These are phyloP conservation scores for Neotoma lepida DNA, from an alignment of 2,113 vertebrate species.

Conservation along the genomic window DNA sequence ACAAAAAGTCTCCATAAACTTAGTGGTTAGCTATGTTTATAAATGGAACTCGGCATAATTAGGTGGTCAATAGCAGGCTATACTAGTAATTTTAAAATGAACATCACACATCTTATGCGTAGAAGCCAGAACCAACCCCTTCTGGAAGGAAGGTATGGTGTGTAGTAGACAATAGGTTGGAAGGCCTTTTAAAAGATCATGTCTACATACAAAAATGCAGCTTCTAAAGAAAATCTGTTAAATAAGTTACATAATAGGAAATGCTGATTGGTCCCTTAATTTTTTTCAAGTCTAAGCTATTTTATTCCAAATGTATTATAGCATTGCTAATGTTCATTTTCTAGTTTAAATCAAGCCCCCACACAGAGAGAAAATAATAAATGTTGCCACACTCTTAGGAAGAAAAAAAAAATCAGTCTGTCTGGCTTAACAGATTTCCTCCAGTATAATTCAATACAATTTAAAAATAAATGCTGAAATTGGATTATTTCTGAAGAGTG, in stretches of 20 bases:
- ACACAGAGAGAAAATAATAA: constrained; percentile 74
- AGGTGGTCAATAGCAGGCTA: constrained; percentile 90
- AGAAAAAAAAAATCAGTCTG: constrained; percentile 78
- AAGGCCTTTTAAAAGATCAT: constrained; percentile 69
- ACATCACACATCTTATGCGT: constrained; percentile 85
- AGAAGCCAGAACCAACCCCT: constrained; percentile 73
- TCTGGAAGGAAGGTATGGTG: constrained; percentile 53
- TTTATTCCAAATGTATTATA: constrained; percentile 79
- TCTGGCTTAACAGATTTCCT: constrained; percentile 83
- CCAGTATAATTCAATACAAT: constrained; percentile 81
- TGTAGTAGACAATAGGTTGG: constrained; percentile 71
- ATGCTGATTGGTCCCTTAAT: constrained; percentile 74
- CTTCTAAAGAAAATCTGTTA: constrained; percentile 70
- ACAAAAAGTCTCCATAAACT: constrained; percentile 95
- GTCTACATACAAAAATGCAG: neutral
- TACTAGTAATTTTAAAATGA: constrained; percentile 90
- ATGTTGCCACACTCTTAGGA: constrained; percentile 62
- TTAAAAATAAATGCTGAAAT: constrained; percentile 84
- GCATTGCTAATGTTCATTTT: constrained; percentile 53
- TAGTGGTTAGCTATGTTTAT: constrained; percentile 94
- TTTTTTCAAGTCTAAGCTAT: constrained; percentile 40
- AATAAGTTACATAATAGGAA: constrained; percentile 64
- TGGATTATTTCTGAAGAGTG: constrained; percentile 78
- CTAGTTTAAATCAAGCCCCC: constrained; percentile 60
- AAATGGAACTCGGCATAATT: constrained; percentile 95